Evolutionary conservation across 2,113 vertebrate species (phyloP).

Genomic region (Promerops cafer): DNA sequence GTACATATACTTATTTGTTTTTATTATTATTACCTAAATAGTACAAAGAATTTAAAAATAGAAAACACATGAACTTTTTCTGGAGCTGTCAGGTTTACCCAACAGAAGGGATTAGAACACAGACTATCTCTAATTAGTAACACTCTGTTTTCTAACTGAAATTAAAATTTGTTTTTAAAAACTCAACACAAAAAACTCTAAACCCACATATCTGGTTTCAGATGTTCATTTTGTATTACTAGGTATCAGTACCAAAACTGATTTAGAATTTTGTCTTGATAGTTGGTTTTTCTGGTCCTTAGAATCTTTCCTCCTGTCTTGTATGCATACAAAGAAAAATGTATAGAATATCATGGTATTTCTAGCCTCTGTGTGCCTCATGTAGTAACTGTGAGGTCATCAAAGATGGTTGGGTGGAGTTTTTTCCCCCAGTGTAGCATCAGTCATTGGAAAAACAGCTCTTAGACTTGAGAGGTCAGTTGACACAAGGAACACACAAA

Average conservation of each 20-base stretch:
- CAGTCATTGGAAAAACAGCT: background rate
- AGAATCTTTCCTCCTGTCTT: background rate
- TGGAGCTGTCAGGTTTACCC: background rate
- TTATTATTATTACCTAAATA: background rate
- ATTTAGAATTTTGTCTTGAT: background rate
- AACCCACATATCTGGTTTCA: background rate
- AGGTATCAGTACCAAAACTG: background rate
- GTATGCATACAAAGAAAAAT: background rate
- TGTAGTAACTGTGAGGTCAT: background rate
- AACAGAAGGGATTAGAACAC: background rate
- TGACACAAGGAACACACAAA: background rate
- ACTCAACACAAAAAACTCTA: background rate
- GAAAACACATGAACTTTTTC: background rate
- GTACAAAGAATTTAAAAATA: background rate
- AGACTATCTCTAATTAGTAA: background rate
- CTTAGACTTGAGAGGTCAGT: background rate
- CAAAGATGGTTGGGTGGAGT: background rate
- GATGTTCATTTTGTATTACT: background rate
- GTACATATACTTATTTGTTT: background rate
- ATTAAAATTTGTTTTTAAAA: background rate
- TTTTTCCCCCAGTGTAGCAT: background rate
- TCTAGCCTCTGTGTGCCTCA: background rate
- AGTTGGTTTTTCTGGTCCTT: background rate
- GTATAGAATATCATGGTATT: background rate
- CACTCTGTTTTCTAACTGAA: background rate